Percentiles rank a stretch among this genome's conserved stretches.
phyloP scores from a whole-genome alignment of 1,140 invertebrate species.

The Ctenoplectra terminalis region DNA sequence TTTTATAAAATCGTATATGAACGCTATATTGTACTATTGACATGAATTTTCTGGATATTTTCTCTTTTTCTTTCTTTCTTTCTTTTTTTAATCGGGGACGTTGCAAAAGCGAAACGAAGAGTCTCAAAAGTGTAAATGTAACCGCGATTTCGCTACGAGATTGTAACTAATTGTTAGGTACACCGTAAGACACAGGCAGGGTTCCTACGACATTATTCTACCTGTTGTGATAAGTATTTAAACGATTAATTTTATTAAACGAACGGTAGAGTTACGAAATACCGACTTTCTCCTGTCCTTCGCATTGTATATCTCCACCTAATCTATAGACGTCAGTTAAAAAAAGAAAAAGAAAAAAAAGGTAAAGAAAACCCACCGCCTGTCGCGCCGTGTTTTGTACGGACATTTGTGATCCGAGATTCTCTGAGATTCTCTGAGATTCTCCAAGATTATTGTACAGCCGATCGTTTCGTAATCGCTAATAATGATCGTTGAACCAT shows the following conservation, averaged over 20 bases:
- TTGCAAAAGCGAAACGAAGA: slow-evolving; percentile 43
- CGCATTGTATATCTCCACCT: slow-evolving; percentile 51
- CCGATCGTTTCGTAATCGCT: slow-evolving; percentile 68
- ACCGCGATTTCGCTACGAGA: slow-evolving; percentile 27
- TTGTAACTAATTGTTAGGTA: slow-evolving; percentile 53
- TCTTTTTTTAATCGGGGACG: slow-evolving; percentile 28
- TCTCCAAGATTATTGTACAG: slow-evolving; percentile 62
- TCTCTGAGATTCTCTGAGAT: slow-evolving; percentile 49
- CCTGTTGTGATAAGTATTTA: slow-evolving; percentile 72
- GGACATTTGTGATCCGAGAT: slow-evolving; percentile 56
- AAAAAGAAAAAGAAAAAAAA: neutral
- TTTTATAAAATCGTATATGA: no score
- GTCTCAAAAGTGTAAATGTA: slow-evolving; percentile 20
- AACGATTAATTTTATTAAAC: slow-evolving; percentile 72
- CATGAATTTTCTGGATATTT: no score
- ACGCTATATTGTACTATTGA: no score
- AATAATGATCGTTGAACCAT: slow-evolving; percentile 69
- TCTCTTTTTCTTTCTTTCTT: neutral
- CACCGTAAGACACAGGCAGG: slow-evolving; percentile 65
- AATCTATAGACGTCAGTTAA: slow-evolving; percentile 68
- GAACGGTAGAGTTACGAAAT: slow-evolving; percentile 63
- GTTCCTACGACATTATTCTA: slow-evolving; percentile 71
- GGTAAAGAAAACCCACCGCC: slow-evolving; percentile 12
- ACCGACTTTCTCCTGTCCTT: slow-evolving; percentile 36
- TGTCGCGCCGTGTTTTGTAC: slow-evolving; percentile 60